Percentiles rank a stretch among this genome's conserved stretches.
phyloP scores from a whole-genome alignment of 2,113 vertebrate species.

The Oryzias javanicus region DNA sequence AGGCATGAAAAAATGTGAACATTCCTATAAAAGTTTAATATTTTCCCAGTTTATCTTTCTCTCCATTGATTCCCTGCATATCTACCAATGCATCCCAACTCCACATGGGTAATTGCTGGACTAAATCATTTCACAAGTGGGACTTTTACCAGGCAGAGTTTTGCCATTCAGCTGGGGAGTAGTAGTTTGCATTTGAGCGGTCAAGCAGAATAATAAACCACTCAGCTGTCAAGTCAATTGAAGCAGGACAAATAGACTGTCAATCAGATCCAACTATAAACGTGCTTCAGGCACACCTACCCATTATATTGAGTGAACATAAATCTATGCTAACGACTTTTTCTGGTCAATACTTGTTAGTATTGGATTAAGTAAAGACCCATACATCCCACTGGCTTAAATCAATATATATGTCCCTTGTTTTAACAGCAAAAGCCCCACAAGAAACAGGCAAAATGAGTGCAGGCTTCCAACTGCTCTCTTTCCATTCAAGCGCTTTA shows the following conservation, averaged over 20 bases:
- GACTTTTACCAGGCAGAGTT: slow-evolving; percentile 39
- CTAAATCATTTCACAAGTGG: slow-evolving; percentile 19
- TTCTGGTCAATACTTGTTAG: slow-evolving; percentile 63
- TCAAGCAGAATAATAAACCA: slow-evolving; percentile 67
- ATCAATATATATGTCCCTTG: slow-evolving; percentile 62
- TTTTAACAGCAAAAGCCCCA: slow-evolving; percentile 55
- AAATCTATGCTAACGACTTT: slow-evolving; percentile 66
- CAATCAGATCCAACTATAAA: slow-evolving; percentile 64
- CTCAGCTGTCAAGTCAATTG: slow-evolving; percentile 66
- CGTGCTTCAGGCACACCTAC: slow-evolving; percentile 60
- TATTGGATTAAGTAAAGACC: slow-evolving; percentile 66
- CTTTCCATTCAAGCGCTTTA: slow-evolving; percentile 48
- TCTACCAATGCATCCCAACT: not conserved
- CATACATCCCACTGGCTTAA: slow-evolving; percentile 50
- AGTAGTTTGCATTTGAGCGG: slow-evolving; percentile 54
- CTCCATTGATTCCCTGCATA: slow-evolving; percentile 10
- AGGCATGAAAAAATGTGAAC: slow-evolving; percentile 65
- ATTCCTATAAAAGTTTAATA: slow-evolving; percentile 58
- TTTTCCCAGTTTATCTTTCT: slow-evolving; percentile 7
- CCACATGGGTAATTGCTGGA: slow-evolving; percentile 16
- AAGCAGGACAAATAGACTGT: slow-evolving; percentile 68
- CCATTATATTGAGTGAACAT: slow-evolving; percentile 70
- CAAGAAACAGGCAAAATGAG: slow-evolving; percentile 33
- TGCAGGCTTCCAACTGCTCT: slow-evolving; percentile 31
- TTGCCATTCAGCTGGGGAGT: slow-evolving; percentile 16